phyloP scores from a whole-genome alignment of 1,140 invertebrate genomes.

The Daktulosphaira vitifoliae region DNA sequence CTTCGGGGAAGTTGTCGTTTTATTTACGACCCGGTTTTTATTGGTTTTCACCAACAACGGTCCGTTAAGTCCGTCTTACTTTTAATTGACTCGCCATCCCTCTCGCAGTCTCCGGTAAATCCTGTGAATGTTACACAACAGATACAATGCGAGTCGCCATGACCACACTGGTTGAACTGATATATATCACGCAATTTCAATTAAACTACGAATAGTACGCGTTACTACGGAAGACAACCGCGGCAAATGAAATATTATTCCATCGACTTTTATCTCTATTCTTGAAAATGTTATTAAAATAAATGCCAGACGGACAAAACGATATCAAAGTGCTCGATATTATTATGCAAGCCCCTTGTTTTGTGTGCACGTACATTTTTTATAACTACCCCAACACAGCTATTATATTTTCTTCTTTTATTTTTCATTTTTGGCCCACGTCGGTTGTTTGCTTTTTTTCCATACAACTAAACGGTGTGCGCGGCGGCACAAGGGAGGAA shows the following conservation, averaged over 20 bases:
- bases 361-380: slow-evolving; percentile 9
- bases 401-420: neutral
- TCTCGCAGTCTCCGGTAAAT: too few species aligned
- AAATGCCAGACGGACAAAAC: too few species aligned
- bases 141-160: too few species aligned
- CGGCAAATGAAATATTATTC: too few species aligned
- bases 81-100: slow-evolving; percentile 14
- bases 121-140: too few species aligned
- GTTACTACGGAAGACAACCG: too few species aligned
- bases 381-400: too few species aligned
- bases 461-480: neutral
- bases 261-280: too few species aligned
- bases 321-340: slow-evolving; percentile 25
- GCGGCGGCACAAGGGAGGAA: neutral
- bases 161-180: too few species aligned
- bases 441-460: slow-evolving; percentile 18
- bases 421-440: neutral
- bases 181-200: too few species aligned
- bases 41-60: slow-evolving; percentile 19
- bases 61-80: slow-evolving; percentile 17
- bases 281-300: too few species aligned
- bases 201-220: too few species aligned
- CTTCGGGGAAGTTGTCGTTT: slow-evolving; percentile 13
- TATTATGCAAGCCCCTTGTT: slow-evolving; percentile 15
- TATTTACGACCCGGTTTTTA: slow-evolving; percentile 30